A percentile compares a stretch with the other conserved stretches of the same genome.
Conservation (phyloP, 1,140 invertebrate genomes). For the Diorhabda sublineata region DNA sequence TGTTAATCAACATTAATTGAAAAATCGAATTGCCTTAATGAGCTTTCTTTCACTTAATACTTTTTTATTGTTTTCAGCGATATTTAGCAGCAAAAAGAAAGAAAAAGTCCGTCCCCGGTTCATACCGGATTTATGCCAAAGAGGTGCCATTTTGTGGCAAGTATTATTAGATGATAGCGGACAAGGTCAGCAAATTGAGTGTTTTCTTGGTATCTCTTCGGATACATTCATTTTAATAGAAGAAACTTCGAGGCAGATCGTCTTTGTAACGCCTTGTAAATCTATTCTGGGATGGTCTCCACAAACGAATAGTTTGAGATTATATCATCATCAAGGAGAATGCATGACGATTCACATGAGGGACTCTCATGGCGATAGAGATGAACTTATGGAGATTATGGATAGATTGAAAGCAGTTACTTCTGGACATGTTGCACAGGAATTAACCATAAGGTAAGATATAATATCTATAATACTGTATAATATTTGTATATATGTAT, state of each 20-base stretch:
- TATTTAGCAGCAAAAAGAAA: slow-evolving; percentile 70
- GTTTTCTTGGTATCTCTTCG: slow-evolving; percentile 81
- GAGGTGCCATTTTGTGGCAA: slow-evolving; percentile 76
- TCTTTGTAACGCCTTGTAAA: slow-evolving; percentile 81
- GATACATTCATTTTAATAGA: slow-evolving; percentile 87
- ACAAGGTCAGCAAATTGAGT: slow-evolving; percentile 66
- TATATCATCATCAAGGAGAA: slow-evolving; percentile 78
- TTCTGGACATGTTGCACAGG: slow-evolving; percentile 66
- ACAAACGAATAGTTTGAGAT: slow-evolving; percentile 54
- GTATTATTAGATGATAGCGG: slow-evolving; percentile 69
- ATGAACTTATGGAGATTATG: slow-evolving; percentile 76
- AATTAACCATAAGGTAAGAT: slow-evolving; percentile 58
- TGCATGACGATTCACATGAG: slow-evolving; percentile 72
- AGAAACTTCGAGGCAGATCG: slow-evolving; percentile 73
- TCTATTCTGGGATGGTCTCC: slow-evolving; percentile 65
- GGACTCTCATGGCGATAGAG: slow-evolving; percentile 61
- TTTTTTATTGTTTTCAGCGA: slow-evolving; percentile 48
- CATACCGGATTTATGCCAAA: slow-evolving; percentile 61
- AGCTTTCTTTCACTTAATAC: neutral
- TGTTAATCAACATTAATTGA: neutral
- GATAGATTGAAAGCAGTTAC: slow-evolving; percentile 68
- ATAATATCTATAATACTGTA: neutral
- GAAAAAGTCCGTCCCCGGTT: slow-evolving; percentile 61
- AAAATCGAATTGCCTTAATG: slow-evolving; percentile 2
- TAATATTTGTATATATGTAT: too few relatives aligned